These are phyloP conservation scores for Eira barbara DNA, from an alignment of 2,113 vertebrate species.

Conservation along the genomic window DNA sequence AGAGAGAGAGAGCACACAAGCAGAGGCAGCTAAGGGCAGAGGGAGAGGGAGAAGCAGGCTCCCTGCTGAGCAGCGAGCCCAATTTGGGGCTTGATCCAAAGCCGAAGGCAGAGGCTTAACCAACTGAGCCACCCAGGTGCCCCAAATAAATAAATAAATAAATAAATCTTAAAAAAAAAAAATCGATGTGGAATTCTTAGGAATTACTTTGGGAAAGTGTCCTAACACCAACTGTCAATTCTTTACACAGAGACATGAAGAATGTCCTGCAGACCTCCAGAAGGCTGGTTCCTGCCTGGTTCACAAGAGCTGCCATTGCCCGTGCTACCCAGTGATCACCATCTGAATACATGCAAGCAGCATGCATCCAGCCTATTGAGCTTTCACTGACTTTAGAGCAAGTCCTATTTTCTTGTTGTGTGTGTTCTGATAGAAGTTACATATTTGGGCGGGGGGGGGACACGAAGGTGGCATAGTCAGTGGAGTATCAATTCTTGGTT, in stretches of 20 bases:
- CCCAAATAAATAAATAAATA: too few species aligned
- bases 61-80: too few species aligned
- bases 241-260: background rate
- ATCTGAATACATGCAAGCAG: background rate
- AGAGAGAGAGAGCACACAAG: too few species aligned
- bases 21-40: too few species aligned
- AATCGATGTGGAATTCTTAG: background rate
- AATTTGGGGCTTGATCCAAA: too few species aligned
- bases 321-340: background rate
- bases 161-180: background rate
- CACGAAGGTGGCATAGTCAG: fast-evolving
- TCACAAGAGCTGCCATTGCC: background rate
- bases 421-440: background rate
- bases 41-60: too few species aligned
- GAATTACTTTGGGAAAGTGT: background rate
- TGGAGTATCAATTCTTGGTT: background rate
- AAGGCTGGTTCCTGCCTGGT: background rate
- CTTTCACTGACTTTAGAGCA: background rate
- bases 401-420: background rate
- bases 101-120: too few species aligned
- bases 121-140: too few species aligned
- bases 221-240: background rate
- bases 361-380: background rate
- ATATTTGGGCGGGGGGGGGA: background rate
- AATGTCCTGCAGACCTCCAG: background rate